Conservation (phyloP, 2,888 invertebrate genomes). For the Caenorhabditis sp. region DNA sequence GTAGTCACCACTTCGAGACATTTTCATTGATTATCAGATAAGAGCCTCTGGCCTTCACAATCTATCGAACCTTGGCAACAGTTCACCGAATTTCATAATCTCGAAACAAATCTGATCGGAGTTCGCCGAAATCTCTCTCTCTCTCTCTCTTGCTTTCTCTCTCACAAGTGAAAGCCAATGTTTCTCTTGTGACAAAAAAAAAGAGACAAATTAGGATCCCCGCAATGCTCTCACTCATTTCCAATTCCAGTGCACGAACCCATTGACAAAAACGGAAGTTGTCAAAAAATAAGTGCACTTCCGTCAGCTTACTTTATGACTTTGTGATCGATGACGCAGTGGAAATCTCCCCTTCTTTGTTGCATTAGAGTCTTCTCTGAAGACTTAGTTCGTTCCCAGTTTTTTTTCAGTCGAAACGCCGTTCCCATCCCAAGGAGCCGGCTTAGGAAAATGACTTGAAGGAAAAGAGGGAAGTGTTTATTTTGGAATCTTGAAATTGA, state of each 20-base stretch:
- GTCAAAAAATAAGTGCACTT: slow-evolving; percentile 43
- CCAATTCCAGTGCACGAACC: slow-evolving; percentile 23
- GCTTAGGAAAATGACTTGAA: neutral
- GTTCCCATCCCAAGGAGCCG: slow-evolving; percentile 5
- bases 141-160: too few species aligned
- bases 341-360: slow-evolving; percentile 37
- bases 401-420: neutral
- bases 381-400: slow-evolving; percentile 19
- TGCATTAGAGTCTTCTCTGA: slow-evolving; percentile 23
- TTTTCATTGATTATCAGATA: neutral
- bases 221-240: slow-evolving; percentile 10
- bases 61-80: neutral
- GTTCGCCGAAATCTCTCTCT: neutral
- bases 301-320: slow-evolving; percentile 48
- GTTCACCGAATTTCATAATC: neutral
- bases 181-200: too few species aligned
- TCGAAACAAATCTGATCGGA: neutral
- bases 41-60: neutral
- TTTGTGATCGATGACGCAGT: slow-evolving; percentile 47
- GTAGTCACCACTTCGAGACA: too few species aligned
- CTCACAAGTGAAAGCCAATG: too few species aligned
- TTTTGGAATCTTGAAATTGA: slow-evolving; percentile 1
- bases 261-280: slow-evolving; percentile 37
- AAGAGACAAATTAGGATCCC: neutral
- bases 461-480: neutral